Conservation (phyloP, 2,797 vertebrate species). For the Enteromius afrohamiltoni region DNA sequence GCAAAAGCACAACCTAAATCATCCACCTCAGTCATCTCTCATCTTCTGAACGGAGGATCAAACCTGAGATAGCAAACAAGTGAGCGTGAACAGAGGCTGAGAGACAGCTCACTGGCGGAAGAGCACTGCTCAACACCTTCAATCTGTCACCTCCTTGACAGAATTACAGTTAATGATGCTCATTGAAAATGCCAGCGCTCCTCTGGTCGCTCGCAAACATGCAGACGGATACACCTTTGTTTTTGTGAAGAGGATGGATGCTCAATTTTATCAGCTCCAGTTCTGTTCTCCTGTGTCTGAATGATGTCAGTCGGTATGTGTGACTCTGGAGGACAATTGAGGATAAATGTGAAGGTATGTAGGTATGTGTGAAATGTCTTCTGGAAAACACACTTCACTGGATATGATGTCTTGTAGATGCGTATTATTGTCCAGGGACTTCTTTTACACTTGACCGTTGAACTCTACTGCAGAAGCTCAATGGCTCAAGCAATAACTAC, state of each 20-base stretch:
- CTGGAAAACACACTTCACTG: conserved; percentile 1
- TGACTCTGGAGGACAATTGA: conserved; percentile 2
- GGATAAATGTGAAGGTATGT: neutral
- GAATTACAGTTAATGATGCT: conserved; percentile 76
- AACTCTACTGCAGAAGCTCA: neutral
- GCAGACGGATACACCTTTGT: conserved; percentile 18
- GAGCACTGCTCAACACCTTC: conserved; percentile 69
- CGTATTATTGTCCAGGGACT: conserved; percentile 18
- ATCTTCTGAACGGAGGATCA: conserved; percentile 46
- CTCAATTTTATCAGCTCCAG: neutral
- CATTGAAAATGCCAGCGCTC: conserved; percentile 67
- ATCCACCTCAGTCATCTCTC: neutral
- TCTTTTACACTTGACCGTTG: neutral
- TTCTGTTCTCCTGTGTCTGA: neutral
- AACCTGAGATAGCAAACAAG: conserved; percentile 43
- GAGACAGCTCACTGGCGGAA: conserved; percentile 71
- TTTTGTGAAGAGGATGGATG: conserved; percentile 16
- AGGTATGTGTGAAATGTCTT: neutral
- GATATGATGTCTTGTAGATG: conserved; percentile 4
- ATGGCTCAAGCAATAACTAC: neutral
- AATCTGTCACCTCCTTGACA: conserved; percentile 72
- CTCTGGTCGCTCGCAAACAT: conserved; percentile 45
- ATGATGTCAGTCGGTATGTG: conserved; percentile 1
- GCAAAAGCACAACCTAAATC: neutral
- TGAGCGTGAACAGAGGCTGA: conserved; percentile 49